These are phyloP conservation scores for Cinara cedri DNA, from an alignment of 2,888 invertebrate genomes.

Conservation along the genomic window DNA sequence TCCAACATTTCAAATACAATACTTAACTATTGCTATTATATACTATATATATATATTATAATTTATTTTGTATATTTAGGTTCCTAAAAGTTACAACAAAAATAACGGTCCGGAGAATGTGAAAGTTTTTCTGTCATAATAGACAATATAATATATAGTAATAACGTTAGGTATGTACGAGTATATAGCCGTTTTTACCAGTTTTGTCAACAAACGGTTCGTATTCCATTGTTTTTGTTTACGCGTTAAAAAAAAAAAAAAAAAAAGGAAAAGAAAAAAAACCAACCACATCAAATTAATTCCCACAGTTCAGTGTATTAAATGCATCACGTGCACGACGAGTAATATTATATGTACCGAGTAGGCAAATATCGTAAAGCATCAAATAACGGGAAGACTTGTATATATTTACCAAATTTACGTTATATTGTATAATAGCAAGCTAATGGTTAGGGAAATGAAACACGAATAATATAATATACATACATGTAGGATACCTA, in stretches of 20 bases:
- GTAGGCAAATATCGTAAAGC: background rate
- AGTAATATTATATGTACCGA: background rate
- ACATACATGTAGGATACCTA: too few relatives aligned
- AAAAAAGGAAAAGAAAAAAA: conserved; percentile 9
- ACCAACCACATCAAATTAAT: conserved; percentile 2
- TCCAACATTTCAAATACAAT: too few relatives aligned
- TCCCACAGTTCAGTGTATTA: too few relatives aligned
- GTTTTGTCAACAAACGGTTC: conserved; percentile 36
- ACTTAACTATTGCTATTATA: too few relatives aligned
- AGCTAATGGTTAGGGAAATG: too few relatives aligned
- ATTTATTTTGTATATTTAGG: background rate
- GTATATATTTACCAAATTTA: background rate
- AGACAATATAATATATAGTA: conserved; percentile 9
- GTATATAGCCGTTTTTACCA: conserved; percentile 18
- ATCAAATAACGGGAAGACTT: background rate
- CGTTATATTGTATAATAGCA: background rate
- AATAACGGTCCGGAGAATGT: conserved; percentile 32
- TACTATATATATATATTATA: too few relatives aligned
- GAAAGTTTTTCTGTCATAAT: conserved; percentile 44
- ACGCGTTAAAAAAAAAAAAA: conserved; percentile 5
- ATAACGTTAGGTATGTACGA: background rate
- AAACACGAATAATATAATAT: too few relatives aligned
- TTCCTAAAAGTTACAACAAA: conserved; percentile 1
- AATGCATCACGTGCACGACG: background rate
- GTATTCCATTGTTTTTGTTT: conserved; percentile 42